These are phyloP conservation scores for Origma solitaria DNA, from an alignment of 2,113 vertebrate species.

Conservation along the genomic window DNA sequence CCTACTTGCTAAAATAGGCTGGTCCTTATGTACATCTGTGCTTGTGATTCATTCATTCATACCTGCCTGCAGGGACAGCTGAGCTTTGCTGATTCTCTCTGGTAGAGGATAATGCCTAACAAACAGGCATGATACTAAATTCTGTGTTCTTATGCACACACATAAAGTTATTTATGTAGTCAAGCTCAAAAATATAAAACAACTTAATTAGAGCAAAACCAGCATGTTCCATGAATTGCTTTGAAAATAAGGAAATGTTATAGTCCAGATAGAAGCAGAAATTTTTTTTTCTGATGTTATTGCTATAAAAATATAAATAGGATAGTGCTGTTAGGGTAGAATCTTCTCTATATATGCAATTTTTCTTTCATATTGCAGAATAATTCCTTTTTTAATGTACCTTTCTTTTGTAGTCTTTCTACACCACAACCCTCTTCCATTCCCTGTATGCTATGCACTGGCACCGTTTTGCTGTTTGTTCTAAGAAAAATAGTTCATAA, in stretches of 20 bases:
- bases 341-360: neutral
- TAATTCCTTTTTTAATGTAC: neutral
- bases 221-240: neutral
- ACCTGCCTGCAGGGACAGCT: neutral
- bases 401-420: neutral
- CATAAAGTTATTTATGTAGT: neutral
- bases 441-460: neutral
- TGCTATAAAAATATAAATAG: neutral
- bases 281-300: neutral
- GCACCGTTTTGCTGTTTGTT: neutral
- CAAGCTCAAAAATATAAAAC: neutral
- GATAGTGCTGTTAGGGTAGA: neutral
- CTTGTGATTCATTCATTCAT: neutral
- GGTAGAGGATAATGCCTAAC: neutral
- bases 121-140: neutral
- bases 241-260: neutral
- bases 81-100: neutral
- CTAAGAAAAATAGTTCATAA: neutral
- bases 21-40: neutral
- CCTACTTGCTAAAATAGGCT: neutral
- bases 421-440: neutral
- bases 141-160: fast-evolving
- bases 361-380: neutral
- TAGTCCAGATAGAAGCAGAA: neutral
- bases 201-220: neutral